These are phyloP conservation scores for Callosobruchus maculatus DNA, from an alignment of 2,888 invertebrate species.

Conservation along the genomic window DNA sequence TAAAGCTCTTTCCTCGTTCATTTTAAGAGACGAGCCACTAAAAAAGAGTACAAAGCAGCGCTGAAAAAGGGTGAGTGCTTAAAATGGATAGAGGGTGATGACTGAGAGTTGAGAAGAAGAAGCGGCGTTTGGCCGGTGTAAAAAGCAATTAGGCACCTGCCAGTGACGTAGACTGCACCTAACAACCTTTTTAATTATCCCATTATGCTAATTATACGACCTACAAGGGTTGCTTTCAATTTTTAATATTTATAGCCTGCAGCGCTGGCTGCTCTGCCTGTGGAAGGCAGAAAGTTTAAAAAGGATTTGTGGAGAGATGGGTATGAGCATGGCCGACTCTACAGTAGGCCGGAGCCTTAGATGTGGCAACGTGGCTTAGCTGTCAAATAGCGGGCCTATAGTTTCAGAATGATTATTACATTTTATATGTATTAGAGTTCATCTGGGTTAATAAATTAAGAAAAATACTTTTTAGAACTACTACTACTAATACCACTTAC, in stretches of 20 bases:
- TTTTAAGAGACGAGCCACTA: neutral
- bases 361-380: too few relatives aligned
- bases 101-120: neutral
- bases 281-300: neutral
- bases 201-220: constrained; percentile 41
- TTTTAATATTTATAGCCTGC: constrained; percentile 33
- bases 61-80: neutral
- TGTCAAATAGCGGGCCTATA: too few relatives aligned
- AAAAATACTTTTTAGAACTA: too few relatives aligned
- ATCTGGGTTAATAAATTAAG: too few relatives aligned
- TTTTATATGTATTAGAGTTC: too few relatives aligned
- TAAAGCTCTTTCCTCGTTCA: neutral
- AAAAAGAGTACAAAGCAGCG: neutral
- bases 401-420: too few relatives aligned
- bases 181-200: constrained; percentile 39
- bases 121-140: constrained; percentile 11
- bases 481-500: too few relatives aligned
- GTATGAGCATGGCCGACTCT: neutral
- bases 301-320: neutral
- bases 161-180: constrained; percentile 36
- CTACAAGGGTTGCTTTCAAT: constrained; percentile 37
- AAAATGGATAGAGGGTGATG: neutral
- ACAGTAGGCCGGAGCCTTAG: too few relatives aligned
- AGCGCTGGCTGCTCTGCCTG: neutral
- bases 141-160: constrained; percentile 36